Conservation (phyloP, 2,113 vertebrate species). For the Addax nasomaculatus region DNA sequence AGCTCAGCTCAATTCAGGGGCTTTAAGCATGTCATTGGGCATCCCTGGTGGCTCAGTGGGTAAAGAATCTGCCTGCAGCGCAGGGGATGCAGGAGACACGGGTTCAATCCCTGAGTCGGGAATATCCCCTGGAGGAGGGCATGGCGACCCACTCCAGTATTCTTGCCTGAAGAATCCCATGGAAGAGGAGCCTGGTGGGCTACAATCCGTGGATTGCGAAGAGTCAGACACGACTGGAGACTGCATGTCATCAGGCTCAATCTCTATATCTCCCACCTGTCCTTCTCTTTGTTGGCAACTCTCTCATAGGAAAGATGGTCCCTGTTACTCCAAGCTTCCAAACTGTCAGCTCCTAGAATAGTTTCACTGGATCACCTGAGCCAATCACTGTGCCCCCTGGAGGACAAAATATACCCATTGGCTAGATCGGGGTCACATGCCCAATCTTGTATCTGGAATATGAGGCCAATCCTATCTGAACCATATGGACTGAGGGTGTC, state of each 20-base stretch:
- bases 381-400: neutral
- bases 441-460: neutral
- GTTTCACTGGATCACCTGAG: neutral
- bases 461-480: neutral
- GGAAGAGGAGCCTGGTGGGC: neutral
- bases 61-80: neutral
- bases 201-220: accelerated
- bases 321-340: neutral
- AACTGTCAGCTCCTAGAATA: neutral
- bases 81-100: neutral
- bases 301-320: neutral
- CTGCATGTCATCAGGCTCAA: neutral
- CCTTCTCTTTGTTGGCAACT: neutral
- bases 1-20: neutral
- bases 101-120: neutral
- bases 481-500: neutral
- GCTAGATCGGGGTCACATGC: neutral
- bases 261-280: neutral
- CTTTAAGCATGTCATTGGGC: neutral
- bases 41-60: neutral
- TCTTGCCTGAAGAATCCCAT: neutral
- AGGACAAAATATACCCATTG: neutral
- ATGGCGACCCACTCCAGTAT: neutral
- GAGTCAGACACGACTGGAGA: neutral
- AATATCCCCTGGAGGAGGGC: neutral